Conservation (phyloP, 2,797 vertebrate species). For the Pseudomugil gertrudae region DNA sequence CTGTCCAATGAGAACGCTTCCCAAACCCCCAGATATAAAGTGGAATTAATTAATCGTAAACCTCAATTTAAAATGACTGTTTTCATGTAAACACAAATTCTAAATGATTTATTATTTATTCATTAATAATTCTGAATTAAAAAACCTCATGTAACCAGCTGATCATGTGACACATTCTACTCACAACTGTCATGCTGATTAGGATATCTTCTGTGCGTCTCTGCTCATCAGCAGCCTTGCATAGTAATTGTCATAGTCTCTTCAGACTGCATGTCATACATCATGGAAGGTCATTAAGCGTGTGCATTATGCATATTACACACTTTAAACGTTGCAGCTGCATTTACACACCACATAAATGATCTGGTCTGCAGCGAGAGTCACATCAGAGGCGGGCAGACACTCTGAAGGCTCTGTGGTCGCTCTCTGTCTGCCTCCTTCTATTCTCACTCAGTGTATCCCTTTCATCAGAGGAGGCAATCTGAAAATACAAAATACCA, state of each 20-base stretch:
- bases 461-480: constrained; percentile 65
- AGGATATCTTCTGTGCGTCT: constrained; percentile 22
- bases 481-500: constrained; percentile 72
- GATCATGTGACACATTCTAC: constrained; percentile 49
- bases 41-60: too few species aligned
- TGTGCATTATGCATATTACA: constrained; percentile 65
- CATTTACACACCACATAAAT: constrained; percentile 30
- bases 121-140: too few species aligned
- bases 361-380: constrained; percentile 39
- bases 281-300: constrained; percentile 67
- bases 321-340: constrained; percentile 57
- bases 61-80: too few species aligned
- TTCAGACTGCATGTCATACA: constrained; percentile 54
- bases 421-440: constrained; percentile 47
- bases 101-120: too few species aligned
- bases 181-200: constrained; percentile 37
- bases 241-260: constrained; percentile 46
- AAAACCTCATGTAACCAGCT: too few species aligned
- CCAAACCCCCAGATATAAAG: too few species aligned
- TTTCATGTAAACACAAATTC: too few species aligned
- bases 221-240: constrained; percentile 47
- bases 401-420: constrained; percentile 53
- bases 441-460: constrained; percentile 55
- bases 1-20: too few species aligned
- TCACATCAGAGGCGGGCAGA: constrained; percentile 64